Evolutionary conservation across 2,888 invertebrate genomes (phyloP), one percentile per base, ranked within the genome.

Genomic region (Lepetodrilus schrolli): DNA sequence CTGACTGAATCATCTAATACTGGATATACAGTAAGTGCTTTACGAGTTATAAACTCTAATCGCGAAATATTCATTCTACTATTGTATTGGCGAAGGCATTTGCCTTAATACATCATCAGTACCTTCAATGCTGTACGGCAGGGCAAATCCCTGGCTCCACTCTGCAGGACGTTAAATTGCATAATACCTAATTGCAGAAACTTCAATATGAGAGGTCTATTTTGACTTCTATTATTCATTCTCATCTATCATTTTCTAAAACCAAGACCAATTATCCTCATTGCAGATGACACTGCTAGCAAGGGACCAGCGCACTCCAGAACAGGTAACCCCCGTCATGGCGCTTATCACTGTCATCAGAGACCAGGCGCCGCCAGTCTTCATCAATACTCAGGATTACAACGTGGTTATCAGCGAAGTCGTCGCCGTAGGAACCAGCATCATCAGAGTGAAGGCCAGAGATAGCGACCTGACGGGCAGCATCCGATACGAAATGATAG

Each of bases 251-350:
- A n/a, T n/a, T n/a, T n/a, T n/a, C n/a, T n/a, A n/a, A n/a, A n/a
- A n/a, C n/a, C n/a, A n/a, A n/a, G n/a, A n/a, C n/a, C n/a, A 10
- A 20, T 66, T 36, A 5, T 17, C 26, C 4, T 48, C 8, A 13
- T 37, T 68, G 38, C 74, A 85, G 84, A 82, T 85, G 83, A 71
- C 75, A 10, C 78, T 85, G 43, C 51, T 80, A 50, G 87, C 86
- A 20, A 82, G 82, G 70, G 88, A 88, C 80, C 84, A 84, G 68
- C 79, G 84, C 10, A 84, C 80, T 72, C 88, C 88, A 17, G 80
- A 50, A 47, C 75, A 78, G 50, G 79, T 72, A 8, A 76, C 78
- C 1, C 49, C 74, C 20, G 80, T 80, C 10, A 72, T 79, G 26
- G 84, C 82, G 8, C 78, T 80, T 65, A 83, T 86, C 66, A 83